Evolutionary conservation across 2,797 vertebrate genomes (phyloP).

Genomic region (Bradypus variegatus): DNA sequence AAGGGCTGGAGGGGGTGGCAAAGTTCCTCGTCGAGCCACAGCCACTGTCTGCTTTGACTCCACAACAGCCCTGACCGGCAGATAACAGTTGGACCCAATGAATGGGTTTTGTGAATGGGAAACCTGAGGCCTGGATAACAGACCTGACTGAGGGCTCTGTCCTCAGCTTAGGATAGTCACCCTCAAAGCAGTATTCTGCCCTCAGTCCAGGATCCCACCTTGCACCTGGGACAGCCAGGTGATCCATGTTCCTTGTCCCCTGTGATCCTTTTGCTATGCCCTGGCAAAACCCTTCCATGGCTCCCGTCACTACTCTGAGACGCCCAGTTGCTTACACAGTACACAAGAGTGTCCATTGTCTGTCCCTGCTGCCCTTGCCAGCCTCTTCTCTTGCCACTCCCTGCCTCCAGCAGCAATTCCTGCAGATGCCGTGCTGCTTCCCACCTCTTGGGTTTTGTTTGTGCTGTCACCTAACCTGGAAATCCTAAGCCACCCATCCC

Average conservation of each 20-base stretch:
- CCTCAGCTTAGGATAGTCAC: neutral
- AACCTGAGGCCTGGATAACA: neutral
- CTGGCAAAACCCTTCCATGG: neutral
- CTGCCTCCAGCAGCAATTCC: neutral
- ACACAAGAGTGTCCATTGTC: neutral
- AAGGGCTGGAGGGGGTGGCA: neutral
- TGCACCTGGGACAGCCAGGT: neutral
- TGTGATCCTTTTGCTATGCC: neutral
- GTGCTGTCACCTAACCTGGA: neutral
- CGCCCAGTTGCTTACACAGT: neutral
- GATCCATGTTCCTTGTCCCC: neutral
- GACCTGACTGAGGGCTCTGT: neutral
- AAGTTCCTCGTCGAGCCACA: neutral
- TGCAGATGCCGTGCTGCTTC: neutral
- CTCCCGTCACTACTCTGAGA: neutral
- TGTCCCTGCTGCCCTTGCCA: neutral
- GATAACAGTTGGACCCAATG: neutral
- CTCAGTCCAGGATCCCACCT: neutral
- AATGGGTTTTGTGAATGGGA: neutral
- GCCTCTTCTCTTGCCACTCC: neutral
- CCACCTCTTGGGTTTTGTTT: neutral
- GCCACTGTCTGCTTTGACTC: neutral
- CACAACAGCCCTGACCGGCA: neutral
- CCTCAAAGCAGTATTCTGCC: neutral
- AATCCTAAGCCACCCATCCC: neutral